Evolutionary conservation across 1,140 invertebrate genomes (phyloP).

Genomic region (Pseudomyrmex flavicornis): DNA sequence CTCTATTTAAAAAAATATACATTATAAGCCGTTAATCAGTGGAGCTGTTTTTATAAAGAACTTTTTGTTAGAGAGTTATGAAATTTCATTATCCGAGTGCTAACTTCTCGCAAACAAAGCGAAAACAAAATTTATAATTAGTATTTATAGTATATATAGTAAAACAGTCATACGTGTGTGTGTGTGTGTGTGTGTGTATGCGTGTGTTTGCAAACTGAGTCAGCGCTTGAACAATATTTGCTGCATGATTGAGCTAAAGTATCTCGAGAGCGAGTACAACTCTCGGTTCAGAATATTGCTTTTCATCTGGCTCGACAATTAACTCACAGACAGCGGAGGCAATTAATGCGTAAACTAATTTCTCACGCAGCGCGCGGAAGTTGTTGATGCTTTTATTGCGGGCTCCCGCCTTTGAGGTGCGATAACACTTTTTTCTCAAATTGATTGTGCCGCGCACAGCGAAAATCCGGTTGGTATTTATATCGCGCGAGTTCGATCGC

Average conservation of each 20-base stretch:
- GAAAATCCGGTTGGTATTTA: slow-evolving; percentile 46
- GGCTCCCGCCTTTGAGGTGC: slow-evolving; percentile 54
- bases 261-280: neutral
- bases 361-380: slow-evolving; percentile 36
- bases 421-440: slow-evolving; percentile 55
- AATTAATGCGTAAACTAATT: slow-evolving; percentile 37
- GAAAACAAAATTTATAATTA: too few species aligned
- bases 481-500: slow-evolving; percentile 33
- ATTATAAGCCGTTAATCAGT: too few species aligned
- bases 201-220: too few species aligned
- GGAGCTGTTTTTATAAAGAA: too few species aligned
- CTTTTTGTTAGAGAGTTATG: too few species aligned
- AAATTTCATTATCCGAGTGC: too few species aligned
- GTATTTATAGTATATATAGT: too few species aligned
- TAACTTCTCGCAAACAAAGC: too few species aligned
- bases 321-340: slow-evolving; percentile 18
- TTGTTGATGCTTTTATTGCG: slow-evolving; percentile 60
- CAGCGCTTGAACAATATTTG: neutral
- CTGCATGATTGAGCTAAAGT: neutral
- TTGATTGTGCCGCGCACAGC: slow-evolving; percentile 43
- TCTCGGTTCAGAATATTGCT: slow-evolving; percentile 11
- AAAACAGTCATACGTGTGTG: too few species aligned
- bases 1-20: too few species aligned
- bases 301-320: slow-evolving; percentile 7
- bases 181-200: too few species aligned